Evolutionary conservation across 2,113 vertebrate genomes (phyloP), one percentile per base, ranked within the genome.

Genomic region (Anhinga anhinga): DNA sequence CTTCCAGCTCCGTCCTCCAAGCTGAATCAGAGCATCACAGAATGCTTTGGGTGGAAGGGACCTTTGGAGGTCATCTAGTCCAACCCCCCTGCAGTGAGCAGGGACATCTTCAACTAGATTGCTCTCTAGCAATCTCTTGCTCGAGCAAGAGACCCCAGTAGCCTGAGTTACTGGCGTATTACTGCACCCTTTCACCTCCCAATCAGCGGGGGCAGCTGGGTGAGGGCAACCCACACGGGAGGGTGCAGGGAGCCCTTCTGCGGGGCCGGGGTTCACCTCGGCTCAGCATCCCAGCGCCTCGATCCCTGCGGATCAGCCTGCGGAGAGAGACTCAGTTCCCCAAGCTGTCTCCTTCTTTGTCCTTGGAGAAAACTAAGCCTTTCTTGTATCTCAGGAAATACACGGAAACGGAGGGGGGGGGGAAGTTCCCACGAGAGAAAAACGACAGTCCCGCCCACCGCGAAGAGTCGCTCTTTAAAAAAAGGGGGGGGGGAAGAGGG

Each of bases 181-280:
- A 23, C 10, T 5, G 34, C 65, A 53, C 7, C 18, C 36, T 38
- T 44, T 18, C 49, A 52, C 26, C 49, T 47, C 40, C 27, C 11
- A 83, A 77, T 59, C 9, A 18, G 7, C 2, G 2, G 4, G 30
- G 44, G 29, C 7, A 5, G 23, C 66, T 71, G 76, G 58, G 47
- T 2, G 2, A 80, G 44, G 36, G 10, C 5, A 8, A 15, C 23
- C 29, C 23, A 0, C 3, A 47, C 0, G 2, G 58, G 67, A 80
- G 67, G n/a, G 14, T 9, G 65, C 0, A 1, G 1, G 4, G 32
- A 42, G 52, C n/a, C 65, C 25, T 50, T 52, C 36, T 19, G 30
- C 3, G 19, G 23, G 32, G 29, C 45, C 56, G 55, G 19, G 2
- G 23, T 13, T 56, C 10, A 11, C 12, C 52, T 38, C 9, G 1